Conservation (phyloP, 2,888 invertebrate species). For the Ethmia dodecea region DNA sequence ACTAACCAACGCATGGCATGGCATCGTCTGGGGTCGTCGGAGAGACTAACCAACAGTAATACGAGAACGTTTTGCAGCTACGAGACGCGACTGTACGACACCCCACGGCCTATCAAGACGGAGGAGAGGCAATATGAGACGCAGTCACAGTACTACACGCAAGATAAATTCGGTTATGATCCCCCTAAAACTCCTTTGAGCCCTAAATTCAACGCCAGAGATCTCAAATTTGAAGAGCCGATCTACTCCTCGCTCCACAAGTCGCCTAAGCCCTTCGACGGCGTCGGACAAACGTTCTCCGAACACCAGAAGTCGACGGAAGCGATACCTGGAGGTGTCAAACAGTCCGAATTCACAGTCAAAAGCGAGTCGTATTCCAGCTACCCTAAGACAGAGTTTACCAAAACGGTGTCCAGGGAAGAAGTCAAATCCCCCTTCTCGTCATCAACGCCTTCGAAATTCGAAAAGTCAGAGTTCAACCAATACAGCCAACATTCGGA, state of each 20-base stretch:
- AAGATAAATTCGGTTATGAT: constrained; percentile 53
- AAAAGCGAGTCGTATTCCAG: constrained; percentile 64
- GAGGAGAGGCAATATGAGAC: constrained; percentile 47
- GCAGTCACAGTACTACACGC: constrained; percentile 36
- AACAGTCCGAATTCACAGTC: constrained; percentile 56
- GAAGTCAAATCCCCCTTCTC: constrained; percentile 59
- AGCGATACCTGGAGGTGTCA: constrained; percentile 63
- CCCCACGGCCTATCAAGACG: constrained; percentile 57
- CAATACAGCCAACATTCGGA: constrained; percentile 23
- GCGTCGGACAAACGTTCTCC: constrained; percentile 57
- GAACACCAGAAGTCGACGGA: constrained; percentile 66
- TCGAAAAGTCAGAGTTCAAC: constrained; percentile 37
- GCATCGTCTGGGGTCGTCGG: neutral
- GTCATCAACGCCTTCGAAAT: constrained; percentile 57
- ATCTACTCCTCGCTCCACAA: constrained; percentile 62
- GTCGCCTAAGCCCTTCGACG: constrained; percentile 46
- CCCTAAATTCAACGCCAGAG: constrained; percentile 71
- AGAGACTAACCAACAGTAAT: constrained; percentile 34
- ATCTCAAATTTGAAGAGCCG: constrained; percentile 64
- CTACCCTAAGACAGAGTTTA: constrained; percentile 56
- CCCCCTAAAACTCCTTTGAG: constrained; percentile 60
- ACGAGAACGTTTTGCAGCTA: constrained; percentile 56
- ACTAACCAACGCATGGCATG: neutral
- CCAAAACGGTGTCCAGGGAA: constrained; percentile 48
- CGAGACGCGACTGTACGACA: constrained; percentile 75